A percentile compares a stretch with the other conserved stretches of the same genome.
These are phyloP conservation scores for Apis florea DNA, from an alignment of 1,140 invertebrate genomes.

Conservation along the genomic window DNA sequence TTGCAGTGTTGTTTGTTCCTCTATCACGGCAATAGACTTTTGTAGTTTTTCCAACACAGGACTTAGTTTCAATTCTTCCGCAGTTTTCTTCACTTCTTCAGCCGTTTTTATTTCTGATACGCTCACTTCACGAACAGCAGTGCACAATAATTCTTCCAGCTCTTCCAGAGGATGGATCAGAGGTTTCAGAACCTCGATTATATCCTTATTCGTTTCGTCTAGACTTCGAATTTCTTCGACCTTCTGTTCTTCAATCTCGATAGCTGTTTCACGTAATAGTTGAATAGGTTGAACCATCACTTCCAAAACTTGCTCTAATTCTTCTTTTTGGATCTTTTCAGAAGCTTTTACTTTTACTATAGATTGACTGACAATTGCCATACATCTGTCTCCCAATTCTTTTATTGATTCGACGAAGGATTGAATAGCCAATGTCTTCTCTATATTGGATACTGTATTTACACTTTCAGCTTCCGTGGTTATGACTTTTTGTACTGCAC, in stretches of 20 bases:
- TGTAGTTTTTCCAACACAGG: constrained; percentile 28
- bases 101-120: not conserved
- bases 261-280: not conserved
- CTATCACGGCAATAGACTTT: constrained; percentile 26
- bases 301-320: constrained; percentile 15
- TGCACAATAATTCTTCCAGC: not conserved
- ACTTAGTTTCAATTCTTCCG: not conserved
- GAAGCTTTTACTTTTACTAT: not conserved
- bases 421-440: not conserved
- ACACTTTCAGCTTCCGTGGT: not conserved
- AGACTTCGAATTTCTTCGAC: not conserved
- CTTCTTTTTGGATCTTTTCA: not conserved
- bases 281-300: constrained; percentile 24
- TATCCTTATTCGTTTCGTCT: not conserved
- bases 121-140: not conserved
- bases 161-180: constrained; percentile 31
- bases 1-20: not conserved
- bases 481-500: constrained; percentile 9
- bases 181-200: constrained; percentile 7
- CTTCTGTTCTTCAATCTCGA: not conserved
- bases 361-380: not conserved
- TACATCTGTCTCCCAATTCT: constrained; percentile 18
- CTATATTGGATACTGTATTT: not conserved
- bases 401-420: constrained; percentile 7
- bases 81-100: not conserved